Evolutionary conservation across 2,113 vertebrate genomes (phyloP).

Genomic region (Cyrtonyx montezumae): DNA sequence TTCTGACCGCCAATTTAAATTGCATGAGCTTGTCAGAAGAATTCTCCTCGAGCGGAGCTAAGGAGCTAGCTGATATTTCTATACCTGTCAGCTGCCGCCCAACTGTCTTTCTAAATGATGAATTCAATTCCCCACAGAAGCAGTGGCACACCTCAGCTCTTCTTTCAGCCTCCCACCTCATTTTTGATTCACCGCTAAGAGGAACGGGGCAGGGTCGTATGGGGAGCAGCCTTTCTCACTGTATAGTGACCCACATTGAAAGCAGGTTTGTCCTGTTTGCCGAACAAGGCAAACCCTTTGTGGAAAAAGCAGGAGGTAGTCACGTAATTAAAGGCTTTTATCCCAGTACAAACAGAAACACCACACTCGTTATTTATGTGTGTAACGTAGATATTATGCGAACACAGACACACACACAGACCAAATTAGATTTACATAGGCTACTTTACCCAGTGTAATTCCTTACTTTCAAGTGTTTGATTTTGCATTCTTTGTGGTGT

Average conservation of each 20-base stretch:
- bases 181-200: not conserved
- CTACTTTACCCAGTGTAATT: not conserved
- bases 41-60: not conserved
- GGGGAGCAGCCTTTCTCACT: not conserved
- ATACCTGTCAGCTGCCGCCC: not conserved
- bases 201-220: accelerated
- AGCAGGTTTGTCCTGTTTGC: conserved; percentile 52
- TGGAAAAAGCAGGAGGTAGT: not conserved
- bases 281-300: not conserved
- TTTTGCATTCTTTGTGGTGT: not conserved
- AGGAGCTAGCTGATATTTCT: not conserved
- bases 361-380: not conserved
- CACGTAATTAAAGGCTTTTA: conserved; percentile 44
- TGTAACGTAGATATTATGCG: not conserved
- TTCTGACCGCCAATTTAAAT: not conserved
- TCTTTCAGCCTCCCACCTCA: not conserved
- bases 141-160: not conserved
- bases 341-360: not conserved
- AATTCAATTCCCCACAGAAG: not conserved
- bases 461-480: not conserved
- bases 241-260: conserved; percentile 1
- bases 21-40: not conserved
- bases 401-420: not conserved
- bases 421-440: conserved; percentile 29
- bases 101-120: not conserved